phyloP scores from a whole-genome alignment of 2,113 vertebrate genomes.

The Cinclus cinclus region DNA sequence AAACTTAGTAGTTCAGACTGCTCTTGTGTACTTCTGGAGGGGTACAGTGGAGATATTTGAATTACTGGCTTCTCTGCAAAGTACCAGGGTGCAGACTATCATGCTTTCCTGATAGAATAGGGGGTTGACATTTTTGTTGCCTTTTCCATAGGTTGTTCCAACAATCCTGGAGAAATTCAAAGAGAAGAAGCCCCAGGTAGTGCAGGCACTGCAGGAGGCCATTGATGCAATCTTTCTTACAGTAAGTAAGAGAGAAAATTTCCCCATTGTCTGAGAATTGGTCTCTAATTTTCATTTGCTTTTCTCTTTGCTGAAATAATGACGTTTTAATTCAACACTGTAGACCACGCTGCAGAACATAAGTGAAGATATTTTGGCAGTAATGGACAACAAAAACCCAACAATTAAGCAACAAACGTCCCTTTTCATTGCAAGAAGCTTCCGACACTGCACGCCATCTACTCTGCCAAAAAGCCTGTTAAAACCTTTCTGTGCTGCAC shows the following conservation, averaged over 20 bases:
- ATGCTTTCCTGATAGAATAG: neutral
- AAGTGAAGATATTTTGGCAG: conserved; percentile 90
- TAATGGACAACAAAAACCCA: conserved; percentile 99
- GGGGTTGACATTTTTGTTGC: neutral
- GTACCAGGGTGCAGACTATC: neutral
- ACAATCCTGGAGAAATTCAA: conserved; percentile 98
- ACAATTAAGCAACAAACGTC: conserved; percentile 98
- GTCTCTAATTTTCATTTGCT: neutral
- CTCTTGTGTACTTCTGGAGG: neutral
- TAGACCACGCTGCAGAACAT: conserved; percentile 94
- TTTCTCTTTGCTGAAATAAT: neutral
- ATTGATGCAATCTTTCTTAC: conserved; percentile 96
- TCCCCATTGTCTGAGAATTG: neutral
- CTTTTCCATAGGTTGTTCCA: conserved; percentile 85
- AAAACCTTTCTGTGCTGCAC: conserved; percentile 92
- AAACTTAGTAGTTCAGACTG: neutral
- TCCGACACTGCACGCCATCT: conserved; percentile 89
- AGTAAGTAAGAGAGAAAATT: conserved; percentile 74
- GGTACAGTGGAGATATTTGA: neutral
- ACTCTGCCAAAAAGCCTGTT: conserved; percentile 90
- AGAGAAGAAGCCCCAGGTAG: conserved; percentile 96
- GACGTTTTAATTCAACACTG: neutral
- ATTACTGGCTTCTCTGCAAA: neutral
- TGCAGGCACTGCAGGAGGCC: conserved; percentile 94
- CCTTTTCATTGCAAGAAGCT: conserved; percentile 93